Conservation (phyloP, 2,797 vertebrate genomes). For the Xiphophorus birchmanni region DNA sequence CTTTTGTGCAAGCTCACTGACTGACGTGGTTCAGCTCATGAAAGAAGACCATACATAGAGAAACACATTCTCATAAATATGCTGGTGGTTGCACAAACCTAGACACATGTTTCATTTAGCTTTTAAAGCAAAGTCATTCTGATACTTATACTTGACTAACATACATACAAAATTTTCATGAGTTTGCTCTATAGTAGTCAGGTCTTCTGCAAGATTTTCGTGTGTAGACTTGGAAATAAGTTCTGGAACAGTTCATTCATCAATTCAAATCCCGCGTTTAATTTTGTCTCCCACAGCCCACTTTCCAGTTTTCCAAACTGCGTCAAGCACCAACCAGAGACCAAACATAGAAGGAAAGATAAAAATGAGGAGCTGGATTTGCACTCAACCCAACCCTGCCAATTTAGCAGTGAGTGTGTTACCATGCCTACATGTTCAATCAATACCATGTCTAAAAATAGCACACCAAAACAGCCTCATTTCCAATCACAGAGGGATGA, state of each 20-base stretch:
- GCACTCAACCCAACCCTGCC: slow-evolving; percentile 40
- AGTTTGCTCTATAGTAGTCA: not conserved
- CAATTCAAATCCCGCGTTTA: not conserved
- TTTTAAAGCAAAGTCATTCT: slow-evolving; percentile 47
- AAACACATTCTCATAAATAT: not conserved
- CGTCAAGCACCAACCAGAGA: slow-evolving; percentile 17
- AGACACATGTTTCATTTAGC: slow-evolving; percentile 20
- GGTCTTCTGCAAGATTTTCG: not conserved
- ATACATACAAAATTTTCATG: not conserved
- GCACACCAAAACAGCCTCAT: slow-evolving; percentile 65
- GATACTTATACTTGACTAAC: slow-evolving; percentile 3
- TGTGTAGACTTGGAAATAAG: not conserved
- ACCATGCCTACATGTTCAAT: slow-evolving; percentile 74
- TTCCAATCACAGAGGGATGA: slow-evolving; percentile 50
- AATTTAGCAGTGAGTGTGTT: slow-evolving; percentile 63
- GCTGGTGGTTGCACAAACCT: not conserved
- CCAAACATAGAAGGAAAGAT: slow-evolving; percentile 19
- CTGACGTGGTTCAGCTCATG: slow-evolving; percentile 49
- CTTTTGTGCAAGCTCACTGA: slow-evolving; percentile 67
- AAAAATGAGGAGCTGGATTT: slow-evolving; percentile 31
- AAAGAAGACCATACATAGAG: slow-evolving; percentile 23
- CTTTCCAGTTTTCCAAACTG: slow-evolving; percentile 9
- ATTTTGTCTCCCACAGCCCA: not conserved
- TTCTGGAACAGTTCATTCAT: not conserved
- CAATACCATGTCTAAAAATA: slow-evolving; percentile 77